Evolutionary conservation across 2,888 invertebrate genomes (phyloP).

Genomic region (Gisinianus flammeolus): DNA sequence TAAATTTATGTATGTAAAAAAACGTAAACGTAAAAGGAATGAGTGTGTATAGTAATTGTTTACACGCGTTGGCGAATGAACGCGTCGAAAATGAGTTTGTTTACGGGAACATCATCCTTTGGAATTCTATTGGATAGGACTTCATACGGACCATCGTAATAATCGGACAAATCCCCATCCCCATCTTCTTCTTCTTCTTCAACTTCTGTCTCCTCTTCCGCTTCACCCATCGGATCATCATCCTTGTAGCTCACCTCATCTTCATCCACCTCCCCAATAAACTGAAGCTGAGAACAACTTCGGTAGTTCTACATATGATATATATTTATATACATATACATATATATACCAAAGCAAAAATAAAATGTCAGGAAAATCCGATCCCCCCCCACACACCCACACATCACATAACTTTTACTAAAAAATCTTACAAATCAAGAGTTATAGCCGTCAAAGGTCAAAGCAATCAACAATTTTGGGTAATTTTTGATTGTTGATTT

Average conservation of each 20-base stretch:
- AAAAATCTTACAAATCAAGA: too few species aligned
- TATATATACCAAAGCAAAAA: too few species aligned
- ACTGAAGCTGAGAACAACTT: constrained; percentile 2
- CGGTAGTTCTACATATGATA: constrained; percentile 27
- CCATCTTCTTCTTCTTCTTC: not conserved
- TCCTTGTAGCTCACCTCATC: not conserved
- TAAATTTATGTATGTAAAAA: too few species aligned
- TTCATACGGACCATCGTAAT: constrained; percentile 29
- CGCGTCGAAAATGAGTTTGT: constrained; percentile 32
- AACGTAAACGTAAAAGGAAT: too few species aligned
- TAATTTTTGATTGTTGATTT: too few species aligned
- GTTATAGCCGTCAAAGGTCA: too few species aligned
- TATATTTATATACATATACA: too few species aligned
- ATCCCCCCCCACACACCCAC: too few species aligned
- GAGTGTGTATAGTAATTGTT: too few species aligned
- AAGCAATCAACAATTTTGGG: too few species aligned
- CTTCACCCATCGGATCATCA: not conserved
- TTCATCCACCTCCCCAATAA: not conserved
- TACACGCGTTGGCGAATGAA: constrained; percentile 35
- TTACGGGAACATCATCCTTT: constrained; percentile 13
- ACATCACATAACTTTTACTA: too few species aligned
- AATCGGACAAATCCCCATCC: not conserved
- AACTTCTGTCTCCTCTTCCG: not conserved
- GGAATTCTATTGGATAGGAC: constrained; percentile 4
- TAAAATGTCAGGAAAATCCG: too few species aligned